Evolutionary conservation across 2,797 vertebrate species (phyloP), one percentile per base, ranked within the genome.

Genomic region (Momotus momota): DNA sequence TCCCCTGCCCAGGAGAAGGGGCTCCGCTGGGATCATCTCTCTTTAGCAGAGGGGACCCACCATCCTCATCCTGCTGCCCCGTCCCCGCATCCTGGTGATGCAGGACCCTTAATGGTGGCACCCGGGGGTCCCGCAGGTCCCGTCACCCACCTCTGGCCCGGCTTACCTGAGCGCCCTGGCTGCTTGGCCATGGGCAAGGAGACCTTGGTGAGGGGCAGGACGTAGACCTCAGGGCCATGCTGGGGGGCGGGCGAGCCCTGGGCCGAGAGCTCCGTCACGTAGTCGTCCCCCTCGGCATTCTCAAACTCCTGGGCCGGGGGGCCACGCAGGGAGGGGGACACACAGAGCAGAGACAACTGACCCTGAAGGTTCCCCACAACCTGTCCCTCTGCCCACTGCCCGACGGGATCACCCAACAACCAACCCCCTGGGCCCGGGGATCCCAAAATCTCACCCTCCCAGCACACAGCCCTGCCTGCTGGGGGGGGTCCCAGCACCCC

Each of bases 121-220:
- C 9, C 3, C 5, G 7, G 40, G 29, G 66, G 9, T 49, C 86
- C 64, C 10, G 2, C 22, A 6, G 1, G 23, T 45, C 45, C 38
- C 35, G 3, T 6, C 14, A 2, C 43, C 25, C 25, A 57, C 49
- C 62, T 43, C 5, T 3, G 0, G 8, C 61, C 26, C 7, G 3
- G 19, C 98, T 97, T 98, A 99, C 99, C 99, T 98, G 99, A 99
- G 93, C 98, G 98, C 21, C 98, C 97, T 0, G 99, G 99, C 95
- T 99, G 99, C 97, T 98, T 99, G 82, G 99, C 98, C 90, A 99
- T 98, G 11, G 99, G 99, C 90, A 99, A 98, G 3, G 99, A 99
- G 91, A 99, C 98, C 97, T 99, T 98, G 0, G 98, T 99, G 97
- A 99, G 99, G 0, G 99, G 99, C 97, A 99, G 98, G 91, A 99